These are phyloP conservation scores for Brachynemurus nebulosus DNA, from an alignment of 2,888 invertebrate species.

Conservation along the genomic window DNA sequence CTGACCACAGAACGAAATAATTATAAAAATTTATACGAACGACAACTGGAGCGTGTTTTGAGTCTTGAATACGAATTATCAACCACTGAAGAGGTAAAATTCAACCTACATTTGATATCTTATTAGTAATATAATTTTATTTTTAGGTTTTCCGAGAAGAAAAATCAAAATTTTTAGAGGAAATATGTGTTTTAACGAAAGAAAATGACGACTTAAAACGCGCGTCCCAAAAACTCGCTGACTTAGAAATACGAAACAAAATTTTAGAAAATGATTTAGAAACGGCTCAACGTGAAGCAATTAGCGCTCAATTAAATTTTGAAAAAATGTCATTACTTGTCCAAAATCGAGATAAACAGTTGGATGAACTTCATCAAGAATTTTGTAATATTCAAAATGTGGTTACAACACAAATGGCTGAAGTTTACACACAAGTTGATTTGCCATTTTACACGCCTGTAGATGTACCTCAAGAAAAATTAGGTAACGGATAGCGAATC, in stretches of 20 bases:
- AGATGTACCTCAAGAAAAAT: too few species aligned
- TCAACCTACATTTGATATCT: too few species aligned
- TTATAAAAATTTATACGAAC: too few species aligned
- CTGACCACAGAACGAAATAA: too few species aligned
- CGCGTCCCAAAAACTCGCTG: background rate
- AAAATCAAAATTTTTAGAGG: background rate
- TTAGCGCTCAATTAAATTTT: background rate
- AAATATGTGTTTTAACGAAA: background rate
- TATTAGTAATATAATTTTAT: too few species aligned
- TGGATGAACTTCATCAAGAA: background rate
- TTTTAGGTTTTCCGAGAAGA: background rate
- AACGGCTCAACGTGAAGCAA: background rate
- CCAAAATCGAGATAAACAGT: slow-evolving; percentile 1
- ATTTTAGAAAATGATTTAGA: slow-evolving; percentile 3
- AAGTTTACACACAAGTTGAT: too few species aligned
- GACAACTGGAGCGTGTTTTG: too few species aligned
- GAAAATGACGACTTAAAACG: background rate
- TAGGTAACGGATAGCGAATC: background rate
- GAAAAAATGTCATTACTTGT: slow-evolving; percentile 2
- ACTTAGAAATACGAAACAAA: background rate
- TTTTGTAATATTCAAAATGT: background rate
- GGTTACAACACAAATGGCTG: background rate
- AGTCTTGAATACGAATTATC: too few species aligned
- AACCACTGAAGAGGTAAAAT: too few species aligned
- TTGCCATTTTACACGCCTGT: background rate